phyloP scores from a whole-genome alignment of 2,797 vertebrate species.

The Alauda arvensis region DNA sequence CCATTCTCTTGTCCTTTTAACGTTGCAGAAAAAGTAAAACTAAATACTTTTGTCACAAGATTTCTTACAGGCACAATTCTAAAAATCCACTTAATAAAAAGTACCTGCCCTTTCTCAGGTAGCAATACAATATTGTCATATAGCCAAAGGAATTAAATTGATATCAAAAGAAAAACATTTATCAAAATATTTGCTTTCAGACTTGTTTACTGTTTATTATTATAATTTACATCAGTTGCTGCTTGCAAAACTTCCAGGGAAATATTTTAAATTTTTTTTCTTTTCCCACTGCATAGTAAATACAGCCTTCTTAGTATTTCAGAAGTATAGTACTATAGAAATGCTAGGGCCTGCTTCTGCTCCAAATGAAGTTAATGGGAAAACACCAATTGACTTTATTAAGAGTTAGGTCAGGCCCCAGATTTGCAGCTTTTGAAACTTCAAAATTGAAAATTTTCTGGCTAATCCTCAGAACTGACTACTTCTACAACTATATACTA shows the following conservation, averaged over 20 bases:
- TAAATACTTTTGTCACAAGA: not conserved
- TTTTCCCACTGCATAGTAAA: slow-evolving; percentile 57
- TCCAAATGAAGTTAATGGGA: slow-evolving; percentile 32
- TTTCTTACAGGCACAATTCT: not conserved
- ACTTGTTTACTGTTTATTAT: slow-evolving; percentile 55
- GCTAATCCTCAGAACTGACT: slow-evolving; percentile 42
- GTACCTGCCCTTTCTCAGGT: not conserved
- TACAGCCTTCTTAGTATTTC: slow-evolving; percentile 54
- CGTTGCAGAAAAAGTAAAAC: not conserved
- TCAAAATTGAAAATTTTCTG: slow-evolving; percentile 38
- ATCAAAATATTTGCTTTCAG: slow-evolving; percentile 62
- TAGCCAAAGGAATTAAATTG: slow-evolving; percentile 10
- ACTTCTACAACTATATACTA: slow-evolving; percentile 48
- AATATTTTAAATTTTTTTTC: slow-evolving; percentile 29
- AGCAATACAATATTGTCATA: slow-evolving; percentile 1
- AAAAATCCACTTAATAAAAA: slow-evolving; percentile 5
- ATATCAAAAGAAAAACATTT: slow-evolving; percentile 58
- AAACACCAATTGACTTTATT: slow-evolving; percentile 45
- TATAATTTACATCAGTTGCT: slow-evolving; percentile 57
- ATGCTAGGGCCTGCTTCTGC: slow-evolving; percentile 29
- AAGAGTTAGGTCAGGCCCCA: slow-evolving; percentile 24
- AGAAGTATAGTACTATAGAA: slow-evolving; percentile 48
- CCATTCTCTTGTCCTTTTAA: not conserved
- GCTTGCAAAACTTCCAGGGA: slow-evolving; percentile 59
- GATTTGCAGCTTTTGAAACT: slow-evolving; percentile 30